Evolutionary conservation across 1,140 invertebrate species (phyloP).

Genomic region (Drosophila sturtevanti): DNA sequence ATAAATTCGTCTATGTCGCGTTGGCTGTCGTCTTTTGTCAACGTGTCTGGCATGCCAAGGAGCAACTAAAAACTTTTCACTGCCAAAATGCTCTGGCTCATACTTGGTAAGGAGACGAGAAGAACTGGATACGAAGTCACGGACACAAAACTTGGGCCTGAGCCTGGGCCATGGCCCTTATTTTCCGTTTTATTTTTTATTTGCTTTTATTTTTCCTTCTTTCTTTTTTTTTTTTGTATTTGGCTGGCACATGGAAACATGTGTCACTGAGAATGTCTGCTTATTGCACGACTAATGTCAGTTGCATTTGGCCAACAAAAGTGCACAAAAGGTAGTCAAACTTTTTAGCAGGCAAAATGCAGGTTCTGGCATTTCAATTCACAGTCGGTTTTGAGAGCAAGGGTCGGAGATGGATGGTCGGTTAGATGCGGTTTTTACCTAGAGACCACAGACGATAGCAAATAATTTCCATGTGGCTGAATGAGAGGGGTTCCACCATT

Average conservation of each 20-base stretch:
- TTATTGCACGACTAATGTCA: constrained; percentile 80
- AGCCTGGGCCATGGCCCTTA: constrained; percentile 42
- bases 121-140: constrained; percentile 17
- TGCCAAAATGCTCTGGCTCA: constrained; percentile 43
- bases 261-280: constrained; percentile 76
- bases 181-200: not conserved
- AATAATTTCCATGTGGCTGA: constrained; percentile 63
- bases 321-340: constrained; percentile 71
- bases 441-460: constrained; percentile 45
- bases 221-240: not conserved
- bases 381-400: too few relatives aligned
- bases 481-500: constrained; percentile 46
- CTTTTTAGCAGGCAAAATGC: constrained; percentile 63
- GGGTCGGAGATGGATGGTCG: too few relatives aligned
- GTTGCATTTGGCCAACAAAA: constrained; percentile 54
- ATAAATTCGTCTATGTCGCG: constrained; percentile 79
- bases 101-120: not conserved
- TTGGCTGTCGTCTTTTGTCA: constrained; percentile 75
- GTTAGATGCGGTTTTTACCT: constrained; percentile 37
- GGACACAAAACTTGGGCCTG: constrained; percentile 15
- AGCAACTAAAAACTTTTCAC: constrained; percentile 54
- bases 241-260: constrained; percentile 66
- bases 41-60: constrained; percentile 77
- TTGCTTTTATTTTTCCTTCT: constrained; percentile 7
- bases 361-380: constrained; percentile 55